Percentiles rank a stretch among this genome's conserved stretches.
These are phyloP conservation scores for Brenthis hecate DNA, from an alignment of 2,888 invertebrate genomes.

Conservation along the genomic window DNA sequence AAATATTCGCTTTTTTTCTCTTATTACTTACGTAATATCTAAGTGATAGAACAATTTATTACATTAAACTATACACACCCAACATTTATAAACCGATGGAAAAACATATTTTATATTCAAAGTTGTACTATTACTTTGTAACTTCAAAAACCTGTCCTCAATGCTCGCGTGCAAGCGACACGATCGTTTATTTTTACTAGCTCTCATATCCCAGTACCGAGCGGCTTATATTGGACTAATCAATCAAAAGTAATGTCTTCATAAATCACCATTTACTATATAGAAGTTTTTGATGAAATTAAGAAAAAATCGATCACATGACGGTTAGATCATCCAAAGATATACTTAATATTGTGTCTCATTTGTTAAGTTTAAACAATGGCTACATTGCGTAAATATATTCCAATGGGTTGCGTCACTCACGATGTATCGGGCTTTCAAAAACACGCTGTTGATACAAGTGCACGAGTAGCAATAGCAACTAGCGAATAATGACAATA, in stretches of 20 bases:
- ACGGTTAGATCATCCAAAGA: constrained; percentile 29
- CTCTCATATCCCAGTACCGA: constrained; percentile 2
- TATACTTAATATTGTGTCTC: constrained; percentile 39
- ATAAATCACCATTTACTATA: neutral
- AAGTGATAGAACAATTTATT: too few species aligned
- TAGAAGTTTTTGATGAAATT: too few species aligned
- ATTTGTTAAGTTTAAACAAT: constrained; percentile 57
- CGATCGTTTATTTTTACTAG: neutral
- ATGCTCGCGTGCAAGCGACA: neutral
- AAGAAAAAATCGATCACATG: neutral
- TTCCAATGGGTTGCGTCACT: constrained; percentile 62
- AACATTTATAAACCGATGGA: too few species aligned
- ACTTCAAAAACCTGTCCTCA: too few species aligned
- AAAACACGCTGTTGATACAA: constrained; percentile 77
- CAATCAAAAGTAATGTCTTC: constrained; percentile 4
- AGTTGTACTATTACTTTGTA: too few species aligned
- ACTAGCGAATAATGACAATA: constrained; percentile 9
- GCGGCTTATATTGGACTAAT: neutral
- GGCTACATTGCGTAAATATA: constrained; percentile 57
- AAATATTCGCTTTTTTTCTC: too few species aligned
- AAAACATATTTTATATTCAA: too few species aligned
- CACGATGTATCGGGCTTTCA: constrained; percentile 61
- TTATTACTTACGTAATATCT: too few species aligned
- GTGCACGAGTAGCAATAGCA: constrained; percentile 55
- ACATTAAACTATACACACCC: too few species aligned